phyloP scores from a whole-genome alignment of 2,113 vertebrate species.

The Cheilinus undulatus region DNA sequence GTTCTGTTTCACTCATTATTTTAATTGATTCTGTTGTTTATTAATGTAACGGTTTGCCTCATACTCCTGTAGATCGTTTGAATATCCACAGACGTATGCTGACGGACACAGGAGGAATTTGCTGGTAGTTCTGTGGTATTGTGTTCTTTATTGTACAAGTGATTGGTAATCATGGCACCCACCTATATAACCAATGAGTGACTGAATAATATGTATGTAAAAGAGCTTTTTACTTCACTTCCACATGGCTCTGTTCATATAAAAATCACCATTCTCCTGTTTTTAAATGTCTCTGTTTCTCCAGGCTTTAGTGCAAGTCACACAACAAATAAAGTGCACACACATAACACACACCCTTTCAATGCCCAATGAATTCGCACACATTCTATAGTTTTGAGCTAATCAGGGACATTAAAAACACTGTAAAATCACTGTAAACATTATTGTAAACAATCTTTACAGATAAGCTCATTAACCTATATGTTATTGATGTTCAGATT shows the following conservation, averaged over 20 bases:
- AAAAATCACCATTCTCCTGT: background rate
- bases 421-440: slow-evolving; percentile 66
- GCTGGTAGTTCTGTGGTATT: slow-evolving; percentile 68
- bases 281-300: slow-evolving; percentile 72
- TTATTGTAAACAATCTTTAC: slow-evolving; percentile 56
- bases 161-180: slow-evolving; percentile 73
- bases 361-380: slow-evolving; percentile 6
- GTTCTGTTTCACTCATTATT: slow-evolving; percentile 58
- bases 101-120: slow-evolving; percentile 22
- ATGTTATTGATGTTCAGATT: slow-evolving; percentile 57
- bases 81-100: slow-evolving; percentile 33
- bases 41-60: slow-evolving; percentile 66
- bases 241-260: slow-evolving; percentile 35
- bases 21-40: slow-evolving; percentile 62
- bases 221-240: slow-evolving; percentile 56
- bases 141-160: slow-evolving; percentile 80
- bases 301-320: slow-evolving; percentile 54
- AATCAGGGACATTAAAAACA: slow-evolving; percentile 66
- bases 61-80: slow-evolving; percentile 58
- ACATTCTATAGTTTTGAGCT: slow-evolving; percentile 50
- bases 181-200: slow-evolving; percentile 77
- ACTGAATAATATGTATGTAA: slow-evolving; percentile 75
- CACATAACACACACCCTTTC: slow-evolving; percentile 9
- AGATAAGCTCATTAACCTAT: slow-evolving; percentile 39
- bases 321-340: slow-evolving; percentile 15